Conservation (phyloP, 1,140 invertebrate species). For the Aphelenchoides fujianensis region DNA sequence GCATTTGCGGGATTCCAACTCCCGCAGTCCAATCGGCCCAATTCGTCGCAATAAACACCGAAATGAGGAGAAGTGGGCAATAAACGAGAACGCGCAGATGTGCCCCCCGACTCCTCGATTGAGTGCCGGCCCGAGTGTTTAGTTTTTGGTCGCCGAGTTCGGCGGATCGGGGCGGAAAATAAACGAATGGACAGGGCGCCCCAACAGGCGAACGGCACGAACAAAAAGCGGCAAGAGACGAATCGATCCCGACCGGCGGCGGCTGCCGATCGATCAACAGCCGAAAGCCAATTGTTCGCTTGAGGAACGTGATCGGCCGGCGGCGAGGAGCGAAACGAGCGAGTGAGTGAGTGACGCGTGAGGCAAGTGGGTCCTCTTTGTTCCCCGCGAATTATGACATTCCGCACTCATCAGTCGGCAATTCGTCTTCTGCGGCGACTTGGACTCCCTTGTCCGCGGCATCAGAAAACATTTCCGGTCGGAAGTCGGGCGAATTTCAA, state of each 20-base stretch:
- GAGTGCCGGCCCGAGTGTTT: neutral
- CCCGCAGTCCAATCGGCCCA: too few species aligned
- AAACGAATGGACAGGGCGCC: neutral
- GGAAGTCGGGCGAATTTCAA: too few species aligned
- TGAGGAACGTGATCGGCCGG: neutral
- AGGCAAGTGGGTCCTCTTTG: neutral
- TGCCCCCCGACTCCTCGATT: too few species aligned
- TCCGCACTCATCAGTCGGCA: neutral
- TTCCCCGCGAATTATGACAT: neutral
- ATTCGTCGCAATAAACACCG: too few species aligned
- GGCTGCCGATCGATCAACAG: neutral
- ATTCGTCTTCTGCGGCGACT: neutral
- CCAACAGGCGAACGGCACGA: neutral
- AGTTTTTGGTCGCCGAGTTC: neutral
- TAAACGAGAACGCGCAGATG: too few species aligned
- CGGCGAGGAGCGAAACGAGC: neutral
- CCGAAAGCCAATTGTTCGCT: neutral
- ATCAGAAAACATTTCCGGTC: too few species aligned
- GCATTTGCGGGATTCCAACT: too few species aligned
- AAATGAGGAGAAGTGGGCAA: too few species aligned
- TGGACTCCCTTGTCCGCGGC: too few species aligned
- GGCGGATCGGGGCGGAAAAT: neutral
- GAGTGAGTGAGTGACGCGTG: neutral
- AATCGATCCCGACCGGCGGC: neutral
- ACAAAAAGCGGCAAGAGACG: neutral